These are phyloP conservation scores for Leptinotarsa defecta DNA, from an alignment of 1,140 invertebrate species.

Conservation along the genomic window DNA sequence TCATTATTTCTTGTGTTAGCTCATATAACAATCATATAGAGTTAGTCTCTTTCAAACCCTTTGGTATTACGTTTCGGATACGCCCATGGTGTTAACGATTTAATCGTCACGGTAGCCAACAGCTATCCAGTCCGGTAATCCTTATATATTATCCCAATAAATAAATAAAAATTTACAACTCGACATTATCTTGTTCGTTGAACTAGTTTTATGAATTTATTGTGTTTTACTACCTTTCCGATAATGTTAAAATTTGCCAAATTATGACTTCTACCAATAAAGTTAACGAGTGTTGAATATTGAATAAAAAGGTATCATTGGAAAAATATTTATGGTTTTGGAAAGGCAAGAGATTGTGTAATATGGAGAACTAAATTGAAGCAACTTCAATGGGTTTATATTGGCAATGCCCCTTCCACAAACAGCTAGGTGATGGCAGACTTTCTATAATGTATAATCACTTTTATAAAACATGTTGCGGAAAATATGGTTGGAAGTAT, in stretches of 20 bases:
- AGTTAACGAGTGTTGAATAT: background rate
- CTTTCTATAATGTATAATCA: no score
- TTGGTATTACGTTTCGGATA: background rate
- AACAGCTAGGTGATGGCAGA: no score
- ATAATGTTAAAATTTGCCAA: constrained; percentile 16
- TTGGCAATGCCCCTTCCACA: no score
- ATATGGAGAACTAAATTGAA: no score
- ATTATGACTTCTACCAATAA: background rate
- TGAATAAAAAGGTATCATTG: background rate
- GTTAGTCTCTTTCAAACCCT: background rate
- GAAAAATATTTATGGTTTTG: background rate
- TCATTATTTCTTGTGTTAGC: background rate
- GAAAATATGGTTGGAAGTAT: no score
- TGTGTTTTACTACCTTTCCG: constrained; percentile 15
- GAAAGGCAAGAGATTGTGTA: no score
- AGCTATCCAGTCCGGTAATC: constrained; percentile 1
- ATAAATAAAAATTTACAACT: constrained; percentile 24
- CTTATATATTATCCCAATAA: constrained; percentile 20
- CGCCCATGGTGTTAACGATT: background rate
- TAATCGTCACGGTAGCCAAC: constrained; percentile 17
- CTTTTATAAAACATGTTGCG: no score
- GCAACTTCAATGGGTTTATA: no score
- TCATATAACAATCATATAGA: no score
- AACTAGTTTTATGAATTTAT: constrained; percentile 26
- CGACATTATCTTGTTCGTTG: constrained; percentile 16